Evolutionary conservation across 2,113 vertebrate species (phyloP).

Genomic region (Callionymus lyra): DNA sequence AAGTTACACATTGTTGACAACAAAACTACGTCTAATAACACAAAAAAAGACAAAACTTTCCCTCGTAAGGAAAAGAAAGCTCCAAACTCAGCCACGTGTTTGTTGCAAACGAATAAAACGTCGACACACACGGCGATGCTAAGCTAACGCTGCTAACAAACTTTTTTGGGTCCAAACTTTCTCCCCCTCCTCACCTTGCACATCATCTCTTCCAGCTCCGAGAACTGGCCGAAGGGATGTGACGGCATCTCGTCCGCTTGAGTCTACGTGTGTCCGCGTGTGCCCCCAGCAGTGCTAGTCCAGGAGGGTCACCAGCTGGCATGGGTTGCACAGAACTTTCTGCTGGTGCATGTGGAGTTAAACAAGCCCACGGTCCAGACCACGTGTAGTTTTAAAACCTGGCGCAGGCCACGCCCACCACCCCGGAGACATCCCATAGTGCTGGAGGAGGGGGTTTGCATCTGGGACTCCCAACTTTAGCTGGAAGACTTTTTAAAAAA

Average conservation of each 20-base stretch:
- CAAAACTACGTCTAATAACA: too few relatives aligned
- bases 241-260: constrained; percentile 51
- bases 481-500: too few relatives aligned
- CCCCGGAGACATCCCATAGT: constrained; percentile 1
- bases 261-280: constrained; percentile 13
- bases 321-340: constrained; percentile 44
- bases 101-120: too few relatives aligned
- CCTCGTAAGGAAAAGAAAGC: too few relatives aligned
- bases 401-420: constrained; percentile 36
- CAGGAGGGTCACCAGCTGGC: constrained; percentile 28
- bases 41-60: too few relatives aligned
- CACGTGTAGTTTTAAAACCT: constrained; percentile 68
- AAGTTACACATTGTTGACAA: too few relatives aligned
- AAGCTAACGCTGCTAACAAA: constrained; percentile 12
- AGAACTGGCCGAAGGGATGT: constrained; percentile 50
- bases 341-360: constrained; percentile 17
- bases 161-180: constrained; percentile 24
- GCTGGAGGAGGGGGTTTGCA: too few relatives aligned
- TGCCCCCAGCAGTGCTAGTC: constrained; percentile 24
- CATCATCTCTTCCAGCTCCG: constrained; percentile 62
- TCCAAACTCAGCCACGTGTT: too few relatives aligned
- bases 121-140: too few relatives aligned
- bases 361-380: constrained; percentile 33
- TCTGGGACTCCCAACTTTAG: not conserved
- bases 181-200: constrained; percentile 63